phyloP scores from a whole-genome alignment of 2,113 vertebrate species.

The Crotalus helleri region DNA sequence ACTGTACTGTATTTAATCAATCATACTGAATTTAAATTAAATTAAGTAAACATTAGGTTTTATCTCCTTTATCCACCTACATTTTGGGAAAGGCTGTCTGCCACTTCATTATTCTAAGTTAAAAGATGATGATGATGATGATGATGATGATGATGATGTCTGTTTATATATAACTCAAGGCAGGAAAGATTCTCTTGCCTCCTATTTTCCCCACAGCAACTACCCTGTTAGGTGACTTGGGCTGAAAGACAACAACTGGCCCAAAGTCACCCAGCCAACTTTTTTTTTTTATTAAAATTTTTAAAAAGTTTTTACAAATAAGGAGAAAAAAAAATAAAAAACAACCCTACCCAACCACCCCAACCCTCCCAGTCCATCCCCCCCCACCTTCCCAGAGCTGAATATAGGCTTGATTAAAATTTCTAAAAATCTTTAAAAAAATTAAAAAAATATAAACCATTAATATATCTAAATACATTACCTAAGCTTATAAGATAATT shows the following conservation, averaged over 20 bases:
- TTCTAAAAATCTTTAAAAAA: no score
- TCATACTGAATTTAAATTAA: not conserved
- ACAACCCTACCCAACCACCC: no score
- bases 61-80: not conserved
- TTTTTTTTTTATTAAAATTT: not conserved
- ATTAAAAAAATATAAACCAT: no score
- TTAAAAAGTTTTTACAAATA: no score
- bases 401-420: no score
- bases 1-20: not conserved
- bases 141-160: not conserved
- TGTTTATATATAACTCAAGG: not conserved
- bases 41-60: not conserved
- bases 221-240: not conserved
- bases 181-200: not conserved
- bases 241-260: not conserved
- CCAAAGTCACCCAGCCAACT: not conserved
- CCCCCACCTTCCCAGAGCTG: no score
- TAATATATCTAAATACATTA: no score
- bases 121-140: not conserved
- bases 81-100: not conserved
- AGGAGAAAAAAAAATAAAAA: no score
- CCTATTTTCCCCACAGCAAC: not conserved
- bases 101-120: not conserved
- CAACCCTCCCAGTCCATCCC: no score
- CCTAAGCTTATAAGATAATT: no score